Base-by-base conservation (phyloP, 1,140 invertebrate species). In the Drosophila willistoni region DNA sequence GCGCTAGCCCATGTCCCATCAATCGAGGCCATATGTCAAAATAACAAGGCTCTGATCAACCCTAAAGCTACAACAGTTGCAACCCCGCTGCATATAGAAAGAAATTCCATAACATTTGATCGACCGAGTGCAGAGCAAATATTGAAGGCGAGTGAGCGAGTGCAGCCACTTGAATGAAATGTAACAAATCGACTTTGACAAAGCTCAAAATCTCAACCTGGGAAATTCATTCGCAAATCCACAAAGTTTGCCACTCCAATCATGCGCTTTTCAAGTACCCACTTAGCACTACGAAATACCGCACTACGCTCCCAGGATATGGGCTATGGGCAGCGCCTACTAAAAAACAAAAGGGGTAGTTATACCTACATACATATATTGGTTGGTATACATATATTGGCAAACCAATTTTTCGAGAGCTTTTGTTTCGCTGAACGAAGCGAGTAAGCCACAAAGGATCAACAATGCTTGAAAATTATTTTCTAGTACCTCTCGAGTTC, bases 151-250 rank as follows among this genome's bases (percentile, higher is more conserved):
- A 29, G 6, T 29, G 29, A 29, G 29, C 29, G 22, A 25, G 22
- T 25, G 22, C 51, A 69, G 65, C 60, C 76, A 87, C 90, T 91
- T 66, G 69, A 90, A 39, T 13, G 77, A 90, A 76, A 79, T 90
- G 90, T 91, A 91, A 91, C 90, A 91, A 91, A 91, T 91, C 90
- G 90, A 91, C 90, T 91, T 84, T 80, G 77, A 91, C 85, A 91
- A 91, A 91, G 75, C 82, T 83, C 57, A 42, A 29, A 47, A 44
- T 22, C 57, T 42, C 73, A 44, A 69, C 47, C 75, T 70, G 72
- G 39, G 73, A 71, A 73, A 73, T 71, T 62, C 68, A 68, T 29
- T 29, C 25, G 25, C 5, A 75, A 36, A 9, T 36, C 34, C 64
- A 55, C 51, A 19, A 25, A 42, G 61, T 68, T 64, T 39, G 71